Base-by-base conservation (phyloP, 2,113 vertebrate genomes). In the Ceratotherium simum region DNA sequence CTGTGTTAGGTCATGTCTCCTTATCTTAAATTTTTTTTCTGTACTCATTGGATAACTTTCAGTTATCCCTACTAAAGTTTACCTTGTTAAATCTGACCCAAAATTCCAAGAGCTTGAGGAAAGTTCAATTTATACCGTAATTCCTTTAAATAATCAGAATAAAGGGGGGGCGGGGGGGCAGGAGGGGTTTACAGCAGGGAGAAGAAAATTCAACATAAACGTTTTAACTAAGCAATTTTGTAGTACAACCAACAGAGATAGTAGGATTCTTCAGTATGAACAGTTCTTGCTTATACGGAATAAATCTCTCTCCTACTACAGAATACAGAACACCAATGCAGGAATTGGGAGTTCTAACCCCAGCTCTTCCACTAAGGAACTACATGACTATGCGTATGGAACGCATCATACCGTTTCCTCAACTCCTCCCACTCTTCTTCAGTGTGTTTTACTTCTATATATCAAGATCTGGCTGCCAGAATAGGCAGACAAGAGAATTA, bases 31-130 rank as follows among this genome's bases (percentile, higher is more conserved):
- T 0, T 64, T 78, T 12, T 80, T 42, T 86, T 54, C 83, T 58
- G 5, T 42, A 64, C 36, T 78, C 46, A 56, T 0, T 56, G 7
- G 23, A 0, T 87, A 96, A 87, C 13, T 58, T 95, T 87, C 42
- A 90, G 12, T 80, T 87, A 82, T 62, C 25, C 17, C 94, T 76
- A 82, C 73, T 85, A 51, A 96, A 90, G 56, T 92, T 92, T 80
- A 82, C 46, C 46, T 94, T 85, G 25, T 83, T 95, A 86, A 78
- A 65, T 91, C 5, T 95, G 65, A 93, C 67, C 17, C 46, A 96
- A 18, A 95, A 87, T 88, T 92, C 12, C 8, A 93, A 93, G 18
- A 92, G 17, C 2, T 79, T 13, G n/a, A 82, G 39, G 48, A 83
- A 91, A 88, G 21, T 86, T 87, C 31, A 86, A 91, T 12, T 54